Conservation (phyloP, 2,113 vertebrate species). For the Megatriorchis doriae region DNA sequence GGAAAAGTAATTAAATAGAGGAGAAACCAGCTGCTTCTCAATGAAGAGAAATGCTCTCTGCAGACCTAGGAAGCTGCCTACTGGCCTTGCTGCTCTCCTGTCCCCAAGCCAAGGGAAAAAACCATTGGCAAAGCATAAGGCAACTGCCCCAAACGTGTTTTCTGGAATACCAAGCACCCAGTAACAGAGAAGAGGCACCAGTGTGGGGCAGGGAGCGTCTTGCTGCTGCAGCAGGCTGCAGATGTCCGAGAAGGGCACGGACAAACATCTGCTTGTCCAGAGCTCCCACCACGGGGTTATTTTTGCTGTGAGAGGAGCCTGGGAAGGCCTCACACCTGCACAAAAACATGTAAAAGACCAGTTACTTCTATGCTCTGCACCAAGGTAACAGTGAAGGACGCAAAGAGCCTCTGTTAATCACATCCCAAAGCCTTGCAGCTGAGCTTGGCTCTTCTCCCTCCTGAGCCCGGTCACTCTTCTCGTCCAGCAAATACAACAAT, state of each 20-base stretch:
- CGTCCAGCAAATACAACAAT: not conserved
- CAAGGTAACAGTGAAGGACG: rapidly evolving
- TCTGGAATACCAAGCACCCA: not conserved
- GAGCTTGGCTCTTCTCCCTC: not conserved
- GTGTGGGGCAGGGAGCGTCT: not conserved
- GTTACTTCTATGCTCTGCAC: not conserved
- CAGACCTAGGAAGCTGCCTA: not conserved
- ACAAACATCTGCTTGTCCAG: not conserved
- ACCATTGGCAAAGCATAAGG: not conserved
- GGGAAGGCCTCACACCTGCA: not conserved
- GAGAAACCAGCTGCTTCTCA: not conserved
- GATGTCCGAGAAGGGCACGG: not conserved
- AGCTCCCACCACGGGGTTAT: not conserved
- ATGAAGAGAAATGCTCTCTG: not conserved
- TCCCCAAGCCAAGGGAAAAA: not conserved
- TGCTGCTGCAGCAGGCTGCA: not conserved
- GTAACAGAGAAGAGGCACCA: not conserved
- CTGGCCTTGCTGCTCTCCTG: not conserved
- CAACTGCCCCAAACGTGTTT: not conserved
- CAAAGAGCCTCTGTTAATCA: not conserved
- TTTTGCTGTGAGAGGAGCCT: not conserved
- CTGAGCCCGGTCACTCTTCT: not conserved
- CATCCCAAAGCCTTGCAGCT: not conserved
- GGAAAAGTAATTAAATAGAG: not conserved
- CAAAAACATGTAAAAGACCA: rapidly evolving